Conservation (phyloP, 2,113 vertebrate species). For the Merops nubicus region DNA sequence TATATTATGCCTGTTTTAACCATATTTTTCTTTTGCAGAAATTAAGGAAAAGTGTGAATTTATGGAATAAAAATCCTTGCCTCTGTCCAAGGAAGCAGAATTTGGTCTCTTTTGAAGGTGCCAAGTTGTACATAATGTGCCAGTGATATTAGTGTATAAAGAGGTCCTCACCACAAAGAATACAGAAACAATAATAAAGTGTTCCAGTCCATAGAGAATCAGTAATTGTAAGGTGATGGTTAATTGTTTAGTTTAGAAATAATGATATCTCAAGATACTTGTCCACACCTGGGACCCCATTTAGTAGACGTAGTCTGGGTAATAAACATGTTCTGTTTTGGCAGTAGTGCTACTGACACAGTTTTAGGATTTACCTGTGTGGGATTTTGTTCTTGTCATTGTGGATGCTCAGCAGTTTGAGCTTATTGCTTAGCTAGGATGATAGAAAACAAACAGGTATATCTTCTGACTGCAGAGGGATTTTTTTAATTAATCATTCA, state of each 20-base stretch:
- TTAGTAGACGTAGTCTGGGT: not conserved
- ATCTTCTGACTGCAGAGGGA: not conserved
- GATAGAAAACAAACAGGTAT: not conserved
- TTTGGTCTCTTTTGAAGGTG: not conserved
- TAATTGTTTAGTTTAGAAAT: not conserved
- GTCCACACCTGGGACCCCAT: not conserved
- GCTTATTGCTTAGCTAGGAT: not conserved
- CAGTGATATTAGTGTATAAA: not conserved
- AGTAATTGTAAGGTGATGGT: not conserved
- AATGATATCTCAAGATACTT: not conserved
- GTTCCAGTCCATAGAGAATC: not conserved
- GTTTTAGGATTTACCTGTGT: not conserved
- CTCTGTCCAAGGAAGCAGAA: constrained; percentile 31
- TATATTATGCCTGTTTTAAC: not conserved
- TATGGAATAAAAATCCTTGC: constrained; percentile 44
- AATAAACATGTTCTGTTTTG: not conserved
- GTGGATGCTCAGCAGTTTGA: not conserved
- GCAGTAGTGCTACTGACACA: not conserved
- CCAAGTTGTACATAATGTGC: not conserved
- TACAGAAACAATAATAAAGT: not conserved
- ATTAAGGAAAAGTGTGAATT: constrained; percentile 34
- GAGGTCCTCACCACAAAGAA: not conserved
- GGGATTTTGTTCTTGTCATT: not conserved
- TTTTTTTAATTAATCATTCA: not conserved
- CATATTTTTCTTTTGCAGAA: constrained; percentile 63